A percentile compares a stretch with the other conserved stretches of the same genome.
Evolutionary conservation across 2,888 invertebrate species (phyloP).

Genomic region (Thysanoteuthis rhombus): DNA sequence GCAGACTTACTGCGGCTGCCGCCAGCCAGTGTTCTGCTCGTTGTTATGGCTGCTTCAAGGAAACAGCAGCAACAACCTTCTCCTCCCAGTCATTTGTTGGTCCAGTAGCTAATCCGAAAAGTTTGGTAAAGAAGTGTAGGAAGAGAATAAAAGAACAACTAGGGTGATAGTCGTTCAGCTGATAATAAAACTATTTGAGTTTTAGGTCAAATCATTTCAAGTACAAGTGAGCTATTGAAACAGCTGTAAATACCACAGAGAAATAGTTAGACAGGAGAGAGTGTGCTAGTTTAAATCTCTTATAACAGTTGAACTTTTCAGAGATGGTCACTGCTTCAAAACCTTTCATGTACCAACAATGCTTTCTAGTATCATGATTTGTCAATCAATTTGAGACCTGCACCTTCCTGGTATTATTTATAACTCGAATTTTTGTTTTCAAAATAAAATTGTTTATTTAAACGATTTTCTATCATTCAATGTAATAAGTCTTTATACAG

Average conservation of each 20-base stretch:
- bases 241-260: constrained; percentile 1
- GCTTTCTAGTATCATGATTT: too few species aligned
- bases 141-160: background rate
- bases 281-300: background rate
- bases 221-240: background rate
- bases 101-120: background rate
- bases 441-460: too few species aligned
- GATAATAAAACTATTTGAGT: constrained; percentile 12
- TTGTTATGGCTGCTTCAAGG: background rate
- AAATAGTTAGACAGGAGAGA: background rate
- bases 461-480: too few species aligned
- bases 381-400: too few species aligned
- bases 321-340: background rate
- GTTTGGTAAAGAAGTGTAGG: background rate
- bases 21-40: background rate
- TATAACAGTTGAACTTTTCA: background rate
- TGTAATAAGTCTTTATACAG: too few species aligned
- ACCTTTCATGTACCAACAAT: too few species aligned
- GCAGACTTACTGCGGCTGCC: background rate
- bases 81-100: background rate
- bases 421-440: too few species aligned
- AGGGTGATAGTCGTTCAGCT: background rate
- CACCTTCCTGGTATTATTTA: too few species aligned
- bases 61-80: background rate
- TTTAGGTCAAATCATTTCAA: background rate